Base-by-base conservation (phyloP, 1,140 invertebrate species). In the Caerostris extrusa region DNA sequence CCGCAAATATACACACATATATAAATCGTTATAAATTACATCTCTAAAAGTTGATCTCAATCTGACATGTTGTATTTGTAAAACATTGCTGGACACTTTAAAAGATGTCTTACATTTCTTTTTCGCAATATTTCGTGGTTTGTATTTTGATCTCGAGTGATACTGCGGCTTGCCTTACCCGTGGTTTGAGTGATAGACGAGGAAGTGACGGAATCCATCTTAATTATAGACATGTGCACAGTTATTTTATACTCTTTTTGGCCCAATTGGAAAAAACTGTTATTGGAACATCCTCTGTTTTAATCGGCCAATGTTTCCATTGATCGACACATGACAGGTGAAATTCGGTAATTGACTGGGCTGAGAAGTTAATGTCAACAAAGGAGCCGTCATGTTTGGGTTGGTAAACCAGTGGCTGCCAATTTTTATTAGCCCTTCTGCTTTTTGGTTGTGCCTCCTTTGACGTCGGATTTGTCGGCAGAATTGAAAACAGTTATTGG, bases 341-440 rank as follows among this genome's bases (percentile, higher is more conserved):
- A 77, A 77, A 77, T 77, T 77, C 71, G 53, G 82, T 83, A 83
- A 83, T 83, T 83, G 82, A 58, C 53, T 56, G 82, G 82, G 82
- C 53, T 34, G 82, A 83, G 82, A 83, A 83, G 82, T 83, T 83
- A 83, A 83, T 83, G 82, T 83, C 82, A 83, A 83, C 82, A 83
- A 83, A 83, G 82, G 55, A 83, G 82, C 82, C 82, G 82, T 83
- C 82, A 57, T 50, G 71, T 77, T 53, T 77, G 71, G 71, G 71
- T 77, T 77, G 71, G 71, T 77, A 77, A 77, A 77, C 71, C 71
- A 77, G 71, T 50, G 71, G 8, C 71, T 77, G 71, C 71, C 71
- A 77, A 77, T 77, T 77, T 77, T 77, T 77, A 77, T 77, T 77
- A 77, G 71, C 71, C 34, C 71, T 71, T 77, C 71, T 77, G 71